Evolutionary conservation across 2,888 invertebrate species (phyloP).

Genomic region (Aproaerema taeniolella): DNA sequence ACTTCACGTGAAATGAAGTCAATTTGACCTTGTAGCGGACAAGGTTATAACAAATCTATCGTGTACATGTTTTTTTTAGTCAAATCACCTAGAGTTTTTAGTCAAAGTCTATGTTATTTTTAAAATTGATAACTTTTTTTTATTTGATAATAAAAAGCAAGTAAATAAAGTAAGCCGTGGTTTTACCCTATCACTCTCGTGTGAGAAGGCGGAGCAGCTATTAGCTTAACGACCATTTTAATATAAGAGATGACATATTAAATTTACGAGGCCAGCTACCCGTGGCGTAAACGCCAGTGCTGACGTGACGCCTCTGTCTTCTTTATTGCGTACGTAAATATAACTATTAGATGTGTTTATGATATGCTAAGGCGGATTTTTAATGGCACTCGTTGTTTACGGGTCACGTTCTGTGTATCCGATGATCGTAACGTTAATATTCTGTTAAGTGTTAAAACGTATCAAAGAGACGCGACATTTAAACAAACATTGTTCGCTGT

Average conservation of each 20-base stretch:
- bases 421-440: constrained; percentile 30
- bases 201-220: constrained; percentile 62
- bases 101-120: too few relatives aligned
- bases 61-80: too few relatives aligned
- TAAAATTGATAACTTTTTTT: constrained; percentile 37
- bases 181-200: constrained; percentile 56
- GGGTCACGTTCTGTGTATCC: constrained; percentile 31
- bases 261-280: constrained; percentile 71
- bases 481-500: constrained; percentile 24
- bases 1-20: too few relatives aligned
- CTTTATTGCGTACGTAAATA: constrained; percentile 68
- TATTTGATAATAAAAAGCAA: too few relatives aligned
- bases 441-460: constrained; percentile 25
- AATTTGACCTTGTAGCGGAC: too few relatives aligned
- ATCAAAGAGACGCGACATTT: constrained; percentile 24
- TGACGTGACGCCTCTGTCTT: constrained; percentile 65
- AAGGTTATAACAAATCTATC: too few relatives aligned
- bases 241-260: constrained; percentile 75
- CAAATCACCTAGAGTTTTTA: too few relatives aligned
- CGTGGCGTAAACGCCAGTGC: constrained; percentile 53
- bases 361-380: constrained; percentile 56
- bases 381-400: constrained; percentile 48
- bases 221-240: constrained; percentile 76
- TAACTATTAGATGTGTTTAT: constrained; percentile 65
- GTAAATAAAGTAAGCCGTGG: constrained; percentile 46